Conservation (phyloP, 2,113 vertebrate species). For the Rhinopomastus cyanomelas region DNA sequence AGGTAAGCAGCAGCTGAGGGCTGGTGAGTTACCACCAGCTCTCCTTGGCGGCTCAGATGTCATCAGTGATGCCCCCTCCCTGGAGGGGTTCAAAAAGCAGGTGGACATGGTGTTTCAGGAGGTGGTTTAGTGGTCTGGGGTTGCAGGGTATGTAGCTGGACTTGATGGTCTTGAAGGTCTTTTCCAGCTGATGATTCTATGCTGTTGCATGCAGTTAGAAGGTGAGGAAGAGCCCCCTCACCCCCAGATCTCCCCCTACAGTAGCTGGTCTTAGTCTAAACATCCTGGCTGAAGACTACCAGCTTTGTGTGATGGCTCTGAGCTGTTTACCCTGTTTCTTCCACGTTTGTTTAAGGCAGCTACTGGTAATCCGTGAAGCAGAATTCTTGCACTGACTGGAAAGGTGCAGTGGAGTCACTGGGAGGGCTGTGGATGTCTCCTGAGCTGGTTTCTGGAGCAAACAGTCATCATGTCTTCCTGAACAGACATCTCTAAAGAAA, state of each 20-base stretch:
- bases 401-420: not conserved
- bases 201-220: not conserved
- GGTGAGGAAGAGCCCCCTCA: not conserved
- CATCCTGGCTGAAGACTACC: not conserved
- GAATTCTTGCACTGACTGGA: not conserved
- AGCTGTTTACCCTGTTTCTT: not conserved
- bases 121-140: too few species aligned
- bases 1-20: not conserved
- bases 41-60: not conserved
- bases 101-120: too few species aligned
- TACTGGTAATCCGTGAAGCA: not conserved
- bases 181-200: too few species aligned
- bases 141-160: too few species aligned
- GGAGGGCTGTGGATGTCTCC: not conserved
- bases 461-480: too few species aligned
- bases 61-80: too few species aligned
- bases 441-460: too few species aligned
- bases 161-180: too few species aligned
- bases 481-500: not conserved
- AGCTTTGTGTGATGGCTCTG: not conserved
- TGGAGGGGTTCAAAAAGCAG: too few species aligned
- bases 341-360: accelerated
- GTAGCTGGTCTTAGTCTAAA: not conserved
- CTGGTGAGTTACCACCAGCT: not conserved
- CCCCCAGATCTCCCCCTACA: not conserved